Percentiles rank a stretch among this genome's conserved stretches.
Conservation (phyloP, 1,140 invertebrate genomes). For the Drosophila tsacasi region DNA sequence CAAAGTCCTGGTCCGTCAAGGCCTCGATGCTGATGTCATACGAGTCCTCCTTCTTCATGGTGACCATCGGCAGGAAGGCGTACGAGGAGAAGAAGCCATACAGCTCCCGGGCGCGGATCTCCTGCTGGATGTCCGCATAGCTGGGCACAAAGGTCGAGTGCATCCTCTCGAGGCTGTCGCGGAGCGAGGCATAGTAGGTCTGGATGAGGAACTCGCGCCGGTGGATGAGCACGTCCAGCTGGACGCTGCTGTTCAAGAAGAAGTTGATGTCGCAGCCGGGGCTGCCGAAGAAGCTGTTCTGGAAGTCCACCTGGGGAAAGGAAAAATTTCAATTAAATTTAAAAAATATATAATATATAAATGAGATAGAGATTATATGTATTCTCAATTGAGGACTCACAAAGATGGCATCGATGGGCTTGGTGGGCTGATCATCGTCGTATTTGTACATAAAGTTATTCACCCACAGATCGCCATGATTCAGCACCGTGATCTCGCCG, state of each 20-base stretch:
- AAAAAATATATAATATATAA: too few relatives aligned
- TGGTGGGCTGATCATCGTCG: conserved; percentile 62
- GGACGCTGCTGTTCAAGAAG: conserved; percentile 82
- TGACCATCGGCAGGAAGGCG: conserved; percentile 80
- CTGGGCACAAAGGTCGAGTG: conserved; percentile 67
- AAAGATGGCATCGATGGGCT: conserved; percentile 77
- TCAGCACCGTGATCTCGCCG: conserved; percentile 82
- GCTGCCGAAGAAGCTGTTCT: conserved; percentile 81
- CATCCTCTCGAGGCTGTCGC: conserved; percentile 66
- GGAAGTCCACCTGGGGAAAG: conserved; percentile 72
- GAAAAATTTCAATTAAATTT: background rate
- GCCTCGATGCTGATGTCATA: conserved; percentile 77
- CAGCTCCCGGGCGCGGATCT: conserved; percentile 68
- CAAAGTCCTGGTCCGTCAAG: conserved; percentile 69
- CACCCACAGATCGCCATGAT: conserved; percentile 87
- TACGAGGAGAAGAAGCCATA: conserved; percentile 81
- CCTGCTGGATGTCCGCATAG: conserved; percentile 65
- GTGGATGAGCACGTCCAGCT: conserved; percentile 74
- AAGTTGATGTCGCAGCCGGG: conserved; percentile 83
- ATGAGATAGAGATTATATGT: too few relatives aligned
- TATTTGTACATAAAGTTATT: conserved; percentile 87
- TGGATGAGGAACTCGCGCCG: conserved; percentile 73
- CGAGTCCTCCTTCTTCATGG: conserved; percentile 81
- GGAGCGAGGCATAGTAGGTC: conserved; percentile 70
- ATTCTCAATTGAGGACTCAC: conserved; percentile 55